These are phyloP conservation scores for Anarrhichthys ocellatus DNA, from an alignment of 2,113 vertebrate genomes.

Conservation along the genomic window DNA sequence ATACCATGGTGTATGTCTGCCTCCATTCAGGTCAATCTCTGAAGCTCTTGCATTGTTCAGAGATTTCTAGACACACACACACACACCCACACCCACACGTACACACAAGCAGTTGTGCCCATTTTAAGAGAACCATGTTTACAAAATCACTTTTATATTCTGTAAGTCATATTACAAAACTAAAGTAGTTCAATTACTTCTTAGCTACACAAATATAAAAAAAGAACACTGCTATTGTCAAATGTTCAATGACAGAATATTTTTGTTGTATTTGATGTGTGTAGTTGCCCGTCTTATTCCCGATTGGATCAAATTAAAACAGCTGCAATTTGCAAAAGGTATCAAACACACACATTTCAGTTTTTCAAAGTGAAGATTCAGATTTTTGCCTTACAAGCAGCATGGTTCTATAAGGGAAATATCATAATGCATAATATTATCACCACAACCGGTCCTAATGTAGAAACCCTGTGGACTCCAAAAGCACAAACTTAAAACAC, in stretches of 20 bases:
- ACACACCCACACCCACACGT: constrained; percentile 27
- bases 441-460: constrained; percentile 54
- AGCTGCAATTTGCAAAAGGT: constrained; percentile 69
- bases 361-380: constrained; percentile 58
- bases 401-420: constrained; percentile 68
- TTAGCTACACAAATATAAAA: constrained; percentile 42
- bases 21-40: constrained; percentile 84
- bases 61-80: constrained; percentile 62
- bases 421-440: constrained; percentile 58
- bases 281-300: constrained; percentile 65
- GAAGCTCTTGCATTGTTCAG: constrained; percentile 76
- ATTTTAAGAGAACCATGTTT: constrained; percentile 79
- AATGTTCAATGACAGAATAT: constrained; percentile 50
- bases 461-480: constrained; percentile 76
- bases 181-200: constrained; percentile 57
- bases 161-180: constrained; percentile 68
- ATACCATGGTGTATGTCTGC: constrained; percentile 80
- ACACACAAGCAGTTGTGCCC: constrained; percentile 55
- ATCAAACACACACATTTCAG: constrained; percentile 66
- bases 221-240: constrained; percentile 45
- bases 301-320: constrained; percentile 61
- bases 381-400: constrained; percentile 76
- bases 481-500: constrained; percentile 80
- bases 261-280: constrained; percentile 67
- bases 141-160: constrained; percentile 73